phyloP scores from a whole-genome alignment of 1,140 invertebrate species.

The Tribolium castaneum region DNA sequence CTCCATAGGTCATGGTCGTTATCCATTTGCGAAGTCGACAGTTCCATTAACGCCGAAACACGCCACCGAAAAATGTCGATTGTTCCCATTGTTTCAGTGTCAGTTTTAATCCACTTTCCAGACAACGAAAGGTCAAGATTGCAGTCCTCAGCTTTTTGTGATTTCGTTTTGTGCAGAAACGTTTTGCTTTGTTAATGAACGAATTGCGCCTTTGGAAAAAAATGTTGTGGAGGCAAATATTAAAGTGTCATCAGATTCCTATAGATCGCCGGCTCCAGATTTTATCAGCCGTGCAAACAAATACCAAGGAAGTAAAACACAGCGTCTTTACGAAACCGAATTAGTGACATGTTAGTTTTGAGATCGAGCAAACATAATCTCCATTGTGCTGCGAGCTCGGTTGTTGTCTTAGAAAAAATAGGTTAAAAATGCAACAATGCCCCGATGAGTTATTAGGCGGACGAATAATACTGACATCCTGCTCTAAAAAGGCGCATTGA shows the following conservation, averaged over 20 bases:
- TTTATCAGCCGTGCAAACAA: not conserved
- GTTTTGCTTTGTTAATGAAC: not conserved
- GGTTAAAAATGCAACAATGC: slow-evolving; percentile 15
- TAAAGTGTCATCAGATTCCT: not conserved
- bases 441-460: slow-evolving; percentile 10
- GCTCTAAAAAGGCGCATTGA: slow-evolving; percentile 1
- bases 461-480: slow-evolving; percentile 26
- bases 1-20: not conserved
- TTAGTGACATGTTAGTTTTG: slow-evolving; percentile 21
- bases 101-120: not conserved
- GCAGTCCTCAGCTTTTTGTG: no score
- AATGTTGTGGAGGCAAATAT: not conserved
- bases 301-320: not conserved
- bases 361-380: slow-evolving; percentile 16
- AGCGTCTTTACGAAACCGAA: slow-evolving; percentile 17
- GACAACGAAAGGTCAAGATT: not conserved
- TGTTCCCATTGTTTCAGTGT: not conserved
- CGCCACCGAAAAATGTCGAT: not conserved
- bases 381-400: slow-evolving; percentile 7
- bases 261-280: not conserved
- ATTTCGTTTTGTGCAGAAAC: no score
- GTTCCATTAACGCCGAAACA: not conserved
- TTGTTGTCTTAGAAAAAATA: slow-evolving; percentile 24
- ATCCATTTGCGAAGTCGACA: not conserved
- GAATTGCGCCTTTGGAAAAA: not conserved